These are phyloP conservation scores for Operophtera brumata DNA, from an alignment of 2,888 invertebrate species.

Conservation along the genomic window DNA sequence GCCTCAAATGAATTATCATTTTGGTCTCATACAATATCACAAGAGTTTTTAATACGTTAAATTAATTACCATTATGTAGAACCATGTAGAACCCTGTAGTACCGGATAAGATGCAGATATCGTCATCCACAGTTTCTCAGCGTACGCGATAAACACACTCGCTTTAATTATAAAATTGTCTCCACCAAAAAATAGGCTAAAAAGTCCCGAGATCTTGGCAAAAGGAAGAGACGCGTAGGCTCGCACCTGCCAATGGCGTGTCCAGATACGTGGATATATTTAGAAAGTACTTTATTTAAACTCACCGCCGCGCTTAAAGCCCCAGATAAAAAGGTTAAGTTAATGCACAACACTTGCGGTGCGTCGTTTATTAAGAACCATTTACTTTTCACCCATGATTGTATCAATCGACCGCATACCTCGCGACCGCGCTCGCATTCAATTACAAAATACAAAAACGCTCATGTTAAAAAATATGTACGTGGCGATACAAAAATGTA, in stretches of 20 bases:
- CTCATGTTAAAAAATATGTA: constrained; percentile 43
- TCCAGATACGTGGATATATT: constrained; percentile 78
- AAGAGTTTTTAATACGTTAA: constrained; percentile 41
- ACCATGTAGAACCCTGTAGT: constrained; percentile 48
- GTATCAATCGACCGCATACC: constrained; percentile 64
- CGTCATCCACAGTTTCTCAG: constrained; percentile 59
- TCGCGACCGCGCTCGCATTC: constrained; percentile 45
- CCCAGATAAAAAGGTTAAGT: constrained; percentile 73
- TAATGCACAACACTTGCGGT: constrained; percentile 66
- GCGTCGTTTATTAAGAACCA: constrained; percentile 72
- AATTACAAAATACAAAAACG: constrained; percentile 42
- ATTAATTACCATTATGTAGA: constrained; percentile 52
- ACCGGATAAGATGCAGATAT: constrained; percentile 54
- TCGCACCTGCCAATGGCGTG: constrained; percentile 77
- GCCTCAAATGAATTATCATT: background rate
- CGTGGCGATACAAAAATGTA: constrained; percentile 34
- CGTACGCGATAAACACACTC: constrained; percentile 63
- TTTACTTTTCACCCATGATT: constrained; percentile 74
- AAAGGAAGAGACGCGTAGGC: constrained; percentile 64
- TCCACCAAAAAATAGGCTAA: constrained; percentile 57
- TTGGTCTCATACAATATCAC: background rate
- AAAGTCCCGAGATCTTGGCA: constrained; percentile 54
- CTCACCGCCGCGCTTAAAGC: constrained; percentile 72
- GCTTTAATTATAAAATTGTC: constrained; percentile 76
- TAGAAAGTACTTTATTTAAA: constrained; percentile 79